Conservation (phyloP, 2,888 invertebrate species). For the Frankliniella intonsa region DNA sequence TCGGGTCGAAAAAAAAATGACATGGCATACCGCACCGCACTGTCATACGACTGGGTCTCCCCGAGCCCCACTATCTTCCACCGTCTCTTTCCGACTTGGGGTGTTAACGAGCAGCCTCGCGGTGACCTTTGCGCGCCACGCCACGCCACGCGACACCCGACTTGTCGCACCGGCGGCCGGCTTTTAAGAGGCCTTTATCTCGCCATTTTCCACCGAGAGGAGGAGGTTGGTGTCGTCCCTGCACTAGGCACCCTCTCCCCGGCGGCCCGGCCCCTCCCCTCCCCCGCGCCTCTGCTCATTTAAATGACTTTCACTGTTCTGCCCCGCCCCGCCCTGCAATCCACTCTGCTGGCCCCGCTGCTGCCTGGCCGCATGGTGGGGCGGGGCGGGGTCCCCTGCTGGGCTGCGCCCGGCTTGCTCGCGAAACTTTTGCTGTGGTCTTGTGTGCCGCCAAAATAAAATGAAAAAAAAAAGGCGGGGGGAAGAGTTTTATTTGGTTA, state of each 20-base stretch:
- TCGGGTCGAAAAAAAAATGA: no score
- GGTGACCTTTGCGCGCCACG: not conserved
- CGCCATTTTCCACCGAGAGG: not conserved
- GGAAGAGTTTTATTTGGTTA: slow-evolving; percentile 23
- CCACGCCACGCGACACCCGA: not conserved
- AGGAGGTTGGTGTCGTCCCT: not conserved
- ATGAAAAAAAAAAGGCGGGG: not conserved
- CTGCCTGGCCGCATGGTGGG: not conserved
- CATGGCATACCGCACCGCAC: no score
- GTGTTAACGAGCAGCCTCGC: no score
- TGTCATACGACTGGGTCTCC: no score
- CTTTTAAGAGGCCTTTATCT: not conserved
- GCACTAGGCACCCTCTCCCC: not conserved
- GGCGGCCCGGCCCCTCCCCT: not conserved
- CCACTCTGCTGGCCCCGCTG: not conserved
- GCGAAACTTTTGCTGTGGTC: slow-evolving; percentile 24
- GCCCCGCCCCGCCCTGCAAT: not conserved
- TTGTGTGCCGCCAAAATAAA: slow-evolving; percentile 18
- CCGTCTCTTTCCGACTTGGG: no score
- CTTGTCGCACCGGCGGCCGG: not conserved
- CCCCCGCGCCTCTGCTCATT: not conserved
- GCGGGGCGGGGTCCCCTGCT: no score
- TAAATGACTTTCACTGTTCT: slow-evolving; percentile 10
- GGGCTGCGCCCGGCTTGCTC: not conserved
- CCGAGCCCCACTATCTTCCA: no score